These are phyloP conservation scores for Xestobium rufovillosum DNA, from an alignment of 2,888 invertebrate species.

Conservation along the genomic window DNA sequence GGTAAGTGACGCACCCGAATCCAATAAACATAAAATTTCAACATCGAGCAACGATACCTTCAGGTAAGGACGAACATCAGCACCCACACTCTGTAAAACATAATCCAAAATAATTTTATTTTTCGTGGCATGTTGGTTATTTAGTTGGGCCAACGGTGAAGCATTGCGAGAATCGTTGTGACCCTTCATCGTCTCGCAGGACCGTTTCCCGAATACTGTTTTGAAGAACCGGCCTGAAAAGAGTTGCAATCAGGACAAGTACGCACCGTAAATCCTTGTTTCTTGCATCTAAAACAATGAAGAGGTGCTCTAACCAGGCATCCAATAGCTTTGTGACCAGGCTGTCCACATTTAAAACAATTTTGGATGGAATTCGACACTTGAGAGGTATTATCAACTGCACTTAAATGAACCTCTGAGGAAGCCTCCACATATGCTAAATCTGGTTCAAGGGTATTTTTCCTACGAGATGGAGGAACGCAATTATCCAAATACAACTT, in stretches of 20 bases:
- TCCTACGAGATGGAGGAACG: no score
- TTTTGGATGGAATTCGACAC: no score
- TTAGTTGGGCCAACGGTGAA: no score
- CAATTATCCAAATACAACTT: no score
- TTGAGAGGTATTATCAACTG: no score
- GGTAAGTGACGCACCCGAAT: conserved; percentile 7
- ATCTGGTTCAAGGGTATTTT: no score
- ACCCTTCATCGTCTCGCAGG: background rate
- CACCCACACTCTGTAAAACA: conserved; percentile 4
- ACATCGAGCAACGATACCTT: conserved; percentile 8
- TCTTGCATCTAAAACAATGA: conserved; percentile 5
- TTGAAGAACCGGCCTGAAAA: background rate
- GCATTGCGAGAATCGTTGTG: background rate
- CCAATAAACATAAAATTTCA: conserved; percentile 10
- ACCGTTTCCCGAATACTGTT: conserved; percentile 4
- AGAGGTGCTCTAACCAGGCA: conserved; percentile 4
- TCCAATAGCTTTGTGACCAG: background rate
- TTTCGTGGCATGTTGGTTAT: no score
- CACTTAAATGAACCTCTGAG: no score
- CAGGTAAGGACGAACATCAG: conserved; percentile 10
- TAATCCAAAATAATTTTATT: conserved; percentile 6
- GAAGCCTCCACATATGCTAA: no score
- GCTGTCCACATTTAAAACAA: conserved; percentile 5
- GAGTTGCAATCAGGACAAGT: conserved; percentile 2
- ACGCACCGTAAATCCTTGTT: conserved; percentile 1